Percentiles rank a stretch among this genome's conserved stretches.
These are phyloP conservation scores for Punctoribates punctum DNA, from an alignment of 2,888 invertebrate species.

Conservation along the genomic window DNA sequence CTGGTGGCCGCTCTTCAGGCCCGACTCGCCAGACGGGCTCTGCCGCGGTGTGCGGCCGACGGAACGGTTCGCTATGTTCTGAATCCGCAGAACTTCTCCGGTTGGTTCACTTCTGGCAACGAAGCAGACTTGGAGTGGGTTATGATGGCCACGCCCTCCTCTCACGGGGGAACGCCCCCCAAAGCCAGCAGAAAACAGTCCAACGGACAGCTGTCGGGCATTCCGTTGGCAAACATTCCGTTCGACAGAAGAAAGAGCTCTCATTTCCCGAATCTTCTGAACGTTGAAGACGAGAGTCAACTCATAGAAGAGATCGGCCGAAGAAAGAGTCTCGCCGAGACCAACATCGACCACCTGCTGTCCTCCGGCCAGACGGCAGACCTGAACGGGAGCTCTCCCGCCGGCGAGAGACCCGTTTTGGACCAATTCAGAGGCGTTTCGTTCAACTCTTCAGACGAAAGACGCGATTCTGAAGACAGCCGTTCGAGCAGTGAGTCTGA, in stretches of 20 bases:
- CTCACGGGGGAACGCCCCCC: not conserved
- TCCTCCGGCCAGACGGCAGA: not conserved
- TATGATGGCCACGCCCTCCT: constrained; percentile 56
- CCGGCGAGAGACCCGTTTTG: not conserved
- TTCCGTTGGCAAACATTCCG: not conserved
- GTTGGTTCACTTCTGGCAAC: constrained; percentile 46
- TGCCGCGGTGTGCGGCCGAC: constrained; percentile 67
- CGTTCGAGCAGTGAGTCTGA: not conserved
- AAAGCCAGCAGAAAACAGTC: not conserved
- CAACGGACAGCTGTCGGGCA: not conserved
- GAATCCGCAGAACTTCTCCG: constrained; percentile 56
- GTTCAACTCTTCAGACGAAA: not conserved
- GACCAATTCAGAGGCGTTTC: not conserved
- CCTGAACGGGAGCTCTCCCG: not conserved
- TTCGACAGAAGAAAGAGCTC: not conserved
- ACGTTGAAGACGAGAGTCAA: not conserved
- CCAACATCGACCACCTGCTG: not conserved
- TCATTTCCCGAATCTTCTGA: not conserved
- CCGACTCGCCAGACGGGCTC: constrained; percentile 67
- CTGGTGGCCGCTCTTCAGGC: constrained; percentile 66
- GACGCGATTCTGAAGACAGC: not conserved
- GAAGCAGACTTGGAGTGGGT: constrained; percentile 76
- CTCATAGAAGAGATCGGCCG: not conserved
- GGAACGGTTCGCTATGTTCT: constrained; percentile 71
- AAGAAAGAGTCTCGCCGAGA: not conserved